Percentiles rank a stretch among this genome's conserved stretches.
Evolutionary conservation across 2,888 invertebrate species (phyloP).

Genomic region (Cataglyphis livida): DNA sequence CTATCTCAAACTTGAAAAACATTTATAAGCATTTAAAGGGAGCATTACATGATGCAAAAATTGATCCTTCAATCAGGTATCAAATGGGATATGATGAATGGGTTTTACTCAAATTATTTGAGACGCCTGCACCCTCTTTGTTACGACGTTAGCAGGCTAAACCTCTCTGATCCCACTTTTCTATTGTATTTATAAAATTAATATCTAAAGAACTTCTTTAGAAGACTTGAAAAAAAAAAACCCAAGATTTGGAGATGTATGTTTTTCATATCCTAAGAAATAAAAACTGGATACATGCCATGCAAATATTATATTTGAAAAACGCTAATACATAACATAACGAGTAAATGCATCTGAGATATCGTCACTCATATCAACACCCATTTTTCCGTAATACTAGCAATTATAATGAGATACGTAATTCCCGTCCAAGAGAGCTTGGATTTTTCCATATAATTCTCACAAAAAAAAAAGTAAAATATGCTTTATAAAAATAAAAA

Average conservation of each 20-base stretch:
- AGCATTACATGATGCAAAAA: fast-evolving
- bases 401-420: constrained; percentile 1
- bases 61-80: constrained; percentile 81
- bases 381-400: background rate
- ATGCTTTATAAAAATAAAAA: background rate
- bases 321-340: background rate
- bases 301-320: no score
- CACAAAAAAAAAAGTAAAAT: background rate
- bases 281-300: background rate
- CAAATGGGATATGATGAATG: constrained; percentile 83
- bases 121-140: constrained; percentile 82
- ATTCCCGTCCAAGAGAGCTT: background rate
- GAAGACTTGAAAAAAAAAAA: background rate
- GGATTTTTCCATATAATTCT: background rate
- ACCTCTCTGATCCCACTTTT: constrained; percentile 82
- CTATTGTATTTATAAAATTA: background rate
- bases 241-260: no score
- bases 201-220: background rate
- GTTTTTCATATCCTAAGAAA: background rate
- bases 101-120: constrained; percentile 78
- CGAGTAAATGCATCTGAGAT: background rate
- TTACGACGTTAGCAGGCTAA: constrained; percentile 83
- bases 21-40: constrained; percentile 38
- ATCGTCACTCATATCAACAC: background rate
- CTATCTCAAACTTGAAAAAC: constrained; percentile 65